phyloP scores from a whole-genome alignment of 1,140 invertebrate species.

The Euwallacea fornicatus region DNA sequence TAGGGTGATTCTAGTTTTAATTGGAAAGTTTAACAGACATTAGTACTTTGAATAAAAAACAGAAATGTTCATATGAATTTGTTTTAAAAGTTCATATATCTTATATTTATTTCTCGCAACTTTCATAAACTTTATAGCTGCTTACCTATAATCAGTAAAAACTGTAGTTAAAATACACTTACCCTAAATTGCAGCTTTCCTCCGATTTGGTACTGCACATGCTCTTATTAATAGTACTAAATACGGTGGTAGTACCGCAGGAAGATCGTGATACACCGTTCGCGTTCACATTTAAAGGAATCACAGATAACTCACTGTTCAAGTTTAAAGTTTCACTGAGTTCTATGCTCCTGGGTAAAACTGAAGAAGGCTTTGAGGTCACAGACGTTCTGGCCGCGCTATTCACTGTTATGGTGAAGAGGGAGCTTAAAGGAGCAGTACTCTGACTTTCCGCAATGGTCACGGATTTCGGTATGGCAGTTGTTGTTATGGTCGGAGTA shows the following conservation, averaged over 20 bases:
- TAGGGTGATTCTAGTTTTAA: no score
- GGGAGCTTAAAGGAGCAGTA: background rate
- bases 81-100: background rate
- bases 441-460: background rate
- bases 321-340: conserved; percentile 16
- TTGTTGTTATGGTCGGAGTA: background rate
- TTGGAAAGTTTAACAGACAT: background rate
- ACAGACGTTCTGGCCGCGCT: background rate
- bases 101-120: no score
- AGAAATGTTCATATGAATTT: background rate
- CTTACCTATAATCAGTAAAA: background rate
- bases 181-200: conserved; percentile 3
- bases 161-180: conserved; percentile 2
- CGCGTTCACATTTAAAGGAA: conserved; percentile 8
- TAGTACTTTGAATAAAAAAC: background rate
- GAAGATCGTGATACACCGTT: conserved; percentile 30
- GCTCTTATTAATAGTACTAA: conserved; percentile 45
- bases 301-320: conserved; percentile 32
- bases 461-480: background rate
- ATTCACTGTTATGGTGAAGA: background rate
- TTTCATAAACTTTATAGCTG: no score
- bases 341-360: conserved; percentile 17
- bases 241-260: conserved; percentile 43
- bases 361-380: no score
- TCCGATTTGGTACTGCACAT: conserved; percentile 43